Conservation (phyloP, 2,113 vertebrate genomes). For the Sarotherodon lohbergeri region DNA sequence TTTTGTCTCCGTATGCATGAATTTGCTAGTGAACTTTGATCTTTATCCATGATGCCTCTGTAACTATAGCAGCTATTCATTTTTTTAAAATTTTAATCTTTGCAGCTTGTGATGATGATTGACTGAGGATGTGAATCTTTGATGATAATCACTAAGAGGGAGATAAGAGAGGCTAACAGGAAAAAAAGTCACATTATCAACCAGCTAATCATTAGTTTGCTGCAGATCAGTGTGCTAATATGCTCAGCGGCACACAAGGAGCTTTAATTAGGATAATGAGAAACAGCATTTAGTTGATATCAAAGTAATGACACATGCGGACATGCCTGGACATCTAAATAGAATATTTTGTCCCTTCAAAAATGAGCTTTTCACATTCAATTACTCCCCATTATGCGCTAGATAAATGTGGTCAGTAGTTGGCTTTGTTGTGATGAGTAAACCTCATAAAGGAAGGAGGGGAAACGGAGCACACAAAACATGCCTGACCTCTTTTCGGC, state of each 20-base stretch:
- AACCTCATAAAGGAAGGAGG: slow-evolving; percentile 12
- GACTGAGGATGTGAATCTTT: slow-evolving; percentile 47
- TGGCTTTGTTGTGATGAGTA: slow-evolving; percentile 29
- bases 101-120: slow-evolving; percentile 15
- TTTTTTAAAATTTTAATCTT: background rate
- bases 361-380: slow-evolving; percentile 67
- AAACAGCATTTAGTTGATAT: slow-evolving; percentile 64
- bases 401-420: slow-evolving; percentile 43
- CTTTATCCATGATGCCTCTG: background rate
- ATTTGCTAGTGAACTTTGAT: background rate
- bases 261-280: slow-evolving; percentile 70
- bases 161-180: slow-evolving; percentile 34
- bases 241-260: slow-evolving; percentile 51
- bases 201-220: slow-evolving; percentile 53
- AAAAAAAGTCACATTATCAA: slow-evolving; percentile 33
- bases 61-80: background rate
- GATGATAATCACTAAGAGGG: slow-evolving; percentile 40
- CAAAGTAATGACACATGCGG: slow-evolving; percentile 64
- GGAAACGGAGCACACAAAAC: background rate
- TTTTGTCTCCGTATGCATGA: background rate
- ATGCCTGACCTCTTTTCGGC: background rate
- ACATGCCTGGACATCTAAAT: slow-evolving; percentile 59
- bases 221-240: slow-evolving; percentile 64
- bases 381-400: slow-evolving; percentile 53
- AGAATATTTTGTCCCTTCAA: slow-evolving; percentile 51